Conservation (phyloP, 2,888 invertebrate genomes). For the Prosopocoilus inquinatus region DNA sequence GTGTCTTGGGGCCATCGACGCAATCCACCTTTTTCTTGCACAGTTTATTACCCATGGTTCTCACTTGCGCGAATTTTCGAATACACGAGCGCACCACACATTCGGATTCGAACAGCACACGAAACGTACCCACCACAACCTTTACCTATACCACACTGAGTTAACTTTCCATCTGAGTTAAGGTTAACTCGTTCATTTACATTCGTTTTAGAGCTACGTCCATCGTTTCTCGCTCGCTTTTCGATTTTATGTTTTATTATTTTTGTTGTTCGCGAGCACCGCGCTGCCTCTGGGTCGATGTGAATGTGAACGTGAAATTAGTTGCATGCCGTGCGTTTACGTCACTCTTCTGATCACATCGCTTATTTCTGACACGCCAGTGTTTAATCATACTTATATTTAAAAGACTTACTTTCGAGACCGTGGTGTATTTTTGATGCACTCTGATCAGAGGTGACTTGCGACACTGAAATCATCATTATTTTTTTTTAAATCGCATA, state of each 20-base stretch:
- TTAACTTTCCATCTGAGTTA: slow-evolving; percentile 19
- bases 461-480: no score
- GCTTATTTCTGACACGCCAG: background rate
- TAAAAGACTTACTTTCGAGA: no score
- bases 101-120: slow-evolving; percentile 1
- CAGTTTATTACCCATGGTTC: slow-evolving; percentile 45
- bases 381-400: slow-evolving; percentile 15
- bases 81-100: background rate
- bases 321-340: background rate
- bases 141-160: slow-evolving; percentile 11
- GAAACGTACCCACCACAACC: slow-evolving; percentile 4
- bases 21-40: slow-evolving; percentile 44
- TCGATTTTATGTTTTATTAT: background rate
- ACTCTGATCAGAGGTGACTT: slow-evolving; percentile 8
- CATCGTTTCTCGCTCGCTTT: slow-evolving; percentile 5
- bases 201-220: slow-evolving; percentile 13
- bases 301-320: background rate
- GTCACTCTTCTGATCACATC: background rate
- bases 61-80: slow-evolving; percentile 3
- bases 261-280: no score
- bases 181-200: slow-evolving; percentile 15
- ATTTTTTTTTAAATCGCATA: no score
- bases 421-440: background rate
- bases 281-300: no score
- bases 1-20: slow-evolving; percentile 33